Conservation (phyloP, 1,140 invertebrate species). For the Spodoptera litura region DNA sequence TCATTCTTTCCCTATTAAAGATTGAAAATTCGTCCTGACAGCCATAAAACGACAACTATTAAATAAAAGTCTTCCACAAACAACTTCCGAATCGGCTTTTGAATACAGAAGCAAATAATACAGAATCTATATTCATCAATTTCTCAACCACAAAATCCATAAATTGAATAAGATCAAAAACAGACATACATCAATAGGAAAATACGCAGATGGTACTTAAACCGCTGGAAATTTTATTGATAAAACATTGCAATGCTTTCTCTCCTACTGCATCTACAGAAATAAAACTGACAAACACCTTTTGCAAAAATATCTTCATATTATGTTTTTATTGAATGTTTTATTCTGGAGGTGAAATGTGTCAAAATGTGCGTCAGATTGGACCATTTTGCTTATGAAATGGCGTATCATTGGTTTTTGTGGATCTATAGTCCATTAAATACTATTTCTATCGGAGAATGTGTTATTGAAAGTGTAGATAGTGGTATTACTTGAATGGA, state of each 20-base stretch:
- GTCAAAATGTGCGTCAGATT: slow-evolving; percentile 17
- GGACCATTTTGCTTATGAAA: neutral
- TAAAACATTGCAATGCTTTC: slow-evolving; percentile 5
- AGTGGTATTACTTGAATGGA: too few relatives aligned
- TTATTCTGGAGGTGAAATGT: slow-evolving; percentile 4
- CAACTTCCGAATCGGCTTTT: too few relatives aligned
- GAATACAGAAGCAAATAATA: too few relatives aligned
- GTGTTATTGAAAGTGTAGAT: too few relatives aligned
- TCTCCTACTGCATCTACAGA: neutral
- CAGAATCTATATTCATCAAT: too few relatives aligned
- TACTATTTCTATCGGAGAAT: too few relatives aligned
- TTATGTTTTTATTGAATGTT: slow-evolving; percentile 10
- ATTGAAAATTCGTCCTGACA: too few relatives aligned
- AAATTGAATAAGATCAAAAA: neutral
- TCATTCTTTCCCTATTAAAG: too few relatives aligned
- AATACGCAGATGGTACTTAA: neutral
- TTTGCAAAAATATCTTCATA: slow-evolving; percentile 9
- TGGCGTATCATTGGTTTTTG: neutral
- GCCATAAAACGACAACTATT: too few relatives aligned
- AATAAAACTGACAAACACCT: slow-evolving; percentile 12
- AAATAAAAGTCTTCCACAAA: too few relatives aligned
- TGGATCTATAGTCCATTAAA: too few relatives aligned
- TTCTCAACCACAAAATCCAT: too few relatives aligned
- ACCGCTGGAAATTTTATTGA: neutral
- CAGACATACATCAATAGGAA: neutral